Conservation (phyloP, 2,113 vertebrate species). For the Strix uralensis region DNA sequence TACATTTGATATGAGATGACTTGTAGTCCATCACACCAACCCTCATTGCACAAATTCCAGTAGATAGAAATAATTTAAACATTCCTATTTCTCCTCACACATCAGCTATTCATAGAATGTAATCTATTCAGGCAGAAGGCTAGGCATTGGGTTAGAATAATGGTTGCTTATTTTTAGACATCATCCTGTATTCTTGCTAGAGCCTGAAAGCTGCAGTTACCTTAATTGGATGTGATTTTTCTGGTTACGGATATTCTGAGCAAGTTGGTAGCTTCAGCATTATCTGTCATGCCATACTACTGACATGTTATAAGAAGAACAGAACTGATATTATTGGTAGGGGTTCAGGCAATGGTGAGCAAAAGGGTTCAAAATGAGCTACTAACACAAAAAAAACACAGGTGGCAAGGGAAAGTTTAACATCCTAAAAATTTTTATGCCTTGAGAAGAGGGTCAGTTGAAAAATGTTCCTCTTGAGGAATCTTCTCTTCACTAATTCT, state of each 20-base stretch:
- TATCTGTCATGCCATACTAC: neutral
- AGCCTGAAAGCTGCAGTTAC: neutral
- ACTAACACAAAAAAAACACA: constrained; percentile 13
- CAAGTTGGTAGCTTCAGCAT: constrained; percentile 22
- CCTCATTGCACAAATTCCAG: neutral
- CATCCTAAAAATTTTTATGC: neutral
- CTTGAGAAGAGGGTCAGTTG: neutral
- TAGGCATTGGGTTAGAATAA: neutral
- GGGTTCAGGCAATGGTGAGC: neutral
- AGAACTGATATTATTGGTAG: neutral
- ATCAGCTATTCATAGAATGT: neutral
- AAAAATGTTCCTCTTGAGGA: constrained; percentile 27
- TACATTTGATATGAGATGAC: neutral
- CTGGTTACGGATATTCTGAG: constrained; percentile 7
- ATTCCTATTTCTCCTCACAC: neutral
- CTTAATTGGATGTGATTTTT: constrained; percentile 26
- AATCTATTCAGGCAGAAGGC: constrained; percentile 9
- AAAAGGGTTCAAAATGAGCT: neutral
- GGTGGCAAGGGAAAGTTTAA: neutral
- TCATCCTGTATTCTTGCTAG: neutral
- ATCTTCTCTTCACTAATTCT: neutral
- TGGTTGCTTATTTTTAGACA: constrained; percentile 44
- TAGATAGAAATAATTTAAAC: constrained; percentile 3
- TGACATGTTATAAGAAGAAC: neutral
- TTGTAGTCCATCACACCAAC: neutral